Evolutionary conservation across 2,797 vertebrate species (phyloP).

Genomic region (Acestrorhynchus altus): DNA sequence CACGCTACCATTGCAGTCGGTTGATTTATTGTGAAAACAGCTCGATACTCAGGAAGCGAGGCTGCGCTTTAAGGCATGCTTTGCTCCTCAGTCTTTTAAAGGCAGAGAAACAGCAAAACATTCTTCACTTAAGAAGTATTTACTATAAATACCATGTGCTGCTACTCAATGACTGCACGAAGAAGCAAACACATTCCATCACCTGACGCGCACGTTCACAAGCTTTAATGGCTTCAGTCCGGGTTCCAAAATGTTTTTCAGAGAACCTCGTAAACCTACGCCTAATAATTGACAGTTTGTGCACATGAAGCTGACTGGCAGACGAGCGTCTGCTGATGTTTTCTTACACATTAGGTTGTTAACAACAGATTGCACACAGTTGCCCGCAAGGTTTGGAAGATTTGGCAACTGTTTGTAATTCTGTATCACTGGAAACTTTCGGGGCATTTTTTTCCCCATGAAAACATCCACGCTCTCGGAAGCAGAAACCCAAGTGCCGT

Average conservation of each 20-base stretch:
- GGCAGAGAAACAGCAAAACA: conserved; percentile 14
- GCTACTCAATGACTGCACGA: conserved; percentile 21
- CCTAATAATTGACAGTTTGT: conserved; percentile 37
- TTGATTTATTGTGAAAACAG: too few relatives aligned
- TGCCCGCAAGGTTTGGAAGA: conserved; percentile 55
- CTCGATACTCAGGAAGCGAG: neutral
- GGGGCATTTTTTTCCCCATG: neutral
- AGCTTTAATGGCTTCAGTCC: neutral
- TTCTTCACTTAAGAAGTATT: conserved; percentile 21
- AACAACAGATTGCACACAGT: conserved; percentile 54
- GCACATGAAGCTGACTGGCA: conserved; percentile 49
- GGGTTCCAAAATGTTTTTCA: conserved; percentile 23
- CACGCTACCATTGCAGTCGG: too few relatives aligned
- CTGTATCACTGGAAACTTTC: neutral
- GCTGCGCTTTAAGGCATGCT: neutral
- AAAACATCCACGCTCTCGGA: conserved; percentile 6
- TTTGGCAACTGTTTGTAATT: conserved; percentile 19
- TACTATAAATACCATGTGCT: conserved; percentile 19
- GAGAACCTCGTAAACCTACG: conserved; percentile 16
- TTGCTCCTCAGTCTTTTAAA: neutral
- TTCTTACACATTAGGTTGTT: conserved; percentile 57
- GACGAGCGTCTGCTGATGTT: conserved; percentile 49
- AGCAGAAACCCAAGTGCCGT: neutral
- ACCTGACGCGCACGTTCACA: conserved; percentile 1
- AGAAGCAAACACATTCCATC: conserved; percentile 40